These are phyloP conservation scores for Gracilinanus agilis DNA, from an alignment of 2,113 vertebrate genomes.

Conservation along the genomic window DNA sequence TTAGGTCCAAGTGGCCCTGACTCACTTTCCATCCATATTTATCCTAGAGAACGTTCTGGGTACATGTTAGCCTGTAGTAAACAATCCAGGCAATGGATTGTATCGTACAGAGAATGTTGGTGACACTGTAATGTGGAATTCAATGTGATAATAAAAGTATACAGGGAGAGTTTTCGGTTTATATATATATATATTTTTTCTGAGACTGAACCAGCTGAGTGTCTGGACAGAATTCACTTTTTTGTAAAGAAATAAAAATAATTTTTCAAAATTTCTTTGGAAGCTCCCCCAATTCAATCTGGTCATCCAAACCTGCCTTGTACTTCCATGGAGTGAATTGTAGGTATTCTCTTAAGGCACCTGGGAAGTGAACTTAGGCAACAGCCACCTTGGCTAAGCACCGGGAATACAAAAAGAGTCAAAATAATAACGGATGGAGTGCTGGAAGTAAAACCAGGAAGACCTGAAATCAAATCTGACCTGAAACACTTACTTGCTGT, in stretches of 20 bases:
- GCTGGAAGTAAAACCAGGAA: not conserved
- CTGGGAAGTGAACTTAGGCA: not conserved
- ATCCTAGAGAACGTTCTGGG: not conserved
- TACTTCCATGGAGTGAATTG: not conserved
- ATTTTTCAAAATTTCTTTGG: not conserved
- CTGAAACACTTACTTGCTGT: not conserved
- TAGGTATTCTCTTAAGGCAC: not conserved
- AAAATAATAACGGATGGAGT: not conserved
- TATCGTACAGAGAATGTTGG: not conserved
- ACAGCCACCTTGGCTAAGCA: too few relatives aligned
- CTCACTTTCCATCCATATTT: not conserved
- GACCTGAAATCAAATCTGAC: not conserved
- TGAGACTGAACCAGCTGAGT: not conserved
- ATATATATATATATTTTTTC: not conserved
- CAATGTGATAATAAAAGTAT: not conserved
- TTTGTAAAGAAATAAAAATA: not conserved
- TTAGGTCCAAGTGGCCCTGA: not conserved
- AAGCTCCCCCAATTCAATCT: not conserved
- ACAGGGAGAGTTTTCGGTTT: not conserved
- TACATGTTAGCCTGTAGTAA: not conserved
- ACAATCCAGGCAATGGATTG: not conserved
- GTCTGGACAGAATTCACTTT: not conserved
- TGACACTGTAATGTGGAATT: not conserved
- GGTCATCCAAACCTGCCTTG: not conserved
- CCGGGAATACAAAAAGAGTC: not conserved